Evolutionary conservation across 2,113 vertebrate species (phyloP).

Genomic region (Salvelinus alpinus): DNA sequence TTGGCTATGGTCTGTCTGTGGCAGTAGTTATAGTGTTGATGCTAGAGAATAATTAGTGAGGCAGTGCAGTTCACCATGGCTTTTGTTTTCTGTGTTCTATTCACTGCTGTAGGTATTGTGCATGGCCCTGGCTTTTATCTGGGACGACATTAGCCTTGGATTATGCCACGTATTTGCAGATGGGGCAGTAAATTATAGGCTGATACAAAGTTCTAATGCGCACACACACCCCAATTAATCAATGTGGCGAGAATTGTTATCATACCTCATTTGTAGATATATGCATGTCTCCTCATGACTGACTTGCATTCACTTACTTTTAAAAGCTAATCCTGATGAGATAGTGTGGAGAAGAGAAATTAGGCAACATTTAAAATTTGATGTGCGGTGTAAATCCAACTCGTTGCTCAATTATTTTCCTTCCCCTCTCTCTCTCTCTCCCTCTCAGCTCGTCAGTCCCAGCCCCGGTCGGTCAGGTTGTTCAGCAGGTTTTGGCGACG

Average conservation of each 20-base stretch:
- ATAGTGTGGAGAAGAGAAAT: background rate
- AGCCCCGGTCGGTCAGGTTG: constrained; percentile 72
- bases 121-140: background rate
- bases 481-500: constrained; percentile 76
- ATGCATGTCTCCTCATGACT: background rate
- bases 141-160: background rate
- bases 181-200: background rate
- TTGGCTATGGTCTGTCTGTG: background rate
- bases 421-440: too few relatives aligned
- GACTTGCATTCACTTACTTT: background rate
- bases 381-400: background rate
- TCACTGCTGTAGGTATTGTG: background rate
- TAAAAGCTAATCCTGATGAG: background rate
- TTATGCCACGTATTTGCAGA: background rate
- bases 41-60: background rate
- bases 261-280: background rate
- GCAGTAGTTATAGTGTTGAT: background rate
- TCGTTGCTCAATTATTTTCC: background rate
- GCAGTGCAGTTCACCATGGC: background rate
- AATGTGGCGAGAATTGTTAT: background rate
- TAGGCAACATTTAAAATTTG: background rate
- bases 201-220: background rate
- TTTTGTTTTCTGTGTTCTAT: background rate
- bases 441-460: constrained; percentile 74
- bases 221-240: background rate